Percentiles rank a stretch among this genome's conserved stretches.
Evolutionary conservation across 2,113 vertebrate genomes (phyloP).

Genomic region (Planiliza haematocheilus): DNA sequence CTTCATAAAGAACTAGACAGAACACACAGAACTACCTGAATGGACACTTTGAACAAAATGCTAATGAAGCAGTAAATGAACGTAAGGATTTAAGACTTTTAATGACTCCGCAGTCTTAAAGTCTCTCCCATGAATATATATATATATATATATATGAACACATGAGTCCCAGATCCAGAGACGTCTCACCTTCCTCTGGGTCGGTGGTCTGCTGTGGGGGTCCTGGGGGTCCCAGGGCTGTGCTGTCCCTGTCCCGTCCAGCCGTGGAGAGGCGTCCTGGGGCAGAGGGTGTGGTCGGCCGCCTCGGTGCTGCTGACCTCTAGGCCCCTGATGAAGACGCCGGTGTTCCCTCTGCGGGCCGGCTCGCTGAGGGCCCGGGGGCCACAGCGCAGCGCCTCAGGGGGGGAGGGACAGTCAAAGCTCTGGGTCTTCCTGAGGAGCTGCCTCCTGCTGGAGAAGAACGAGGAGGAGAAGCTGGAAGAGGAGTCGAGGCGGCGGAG

Average conservation of each 20-base stretch:
- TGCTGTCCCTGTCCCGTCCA: neutral
- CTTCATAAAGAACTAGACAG: too few species aligned
- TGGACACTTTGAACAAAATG: too few species aligned
- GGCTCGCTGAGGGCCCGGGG: constrained; percentile 53
- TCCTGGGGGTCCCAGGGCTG: constrained; percentile 10
- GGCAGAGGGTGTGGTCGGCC: constrained; percentile 28
- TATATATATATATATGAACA: too few species aligned
- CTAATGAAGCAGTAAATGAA: rapidly evolving
- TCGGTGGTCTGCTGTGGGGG: neutral
- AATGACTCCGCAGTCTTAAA: too few species aligned
- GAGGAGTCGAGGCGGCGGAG: neutral
- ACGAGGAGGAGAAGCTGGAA: neutral
- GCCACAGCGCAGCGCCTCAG: neutral
- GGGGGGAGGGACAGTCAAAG: constrained; percentile 63
- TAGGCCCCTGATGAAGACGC: constrained; percentile 75
- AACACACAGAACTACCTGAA: too few species aligned
- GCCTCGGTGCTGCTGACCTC: constrained; percentile 73
- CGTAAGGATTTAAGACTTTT: too few species aligned
- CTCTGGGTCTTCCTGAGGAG: constrained; percentile 72
- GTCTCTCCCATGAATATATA: too few species aligned
- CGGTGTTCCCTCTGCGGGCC: constrained; percentile 61
- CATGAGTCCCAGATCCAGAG: too few species aligned
- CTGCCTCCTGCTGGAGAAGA: constrained; percentile 42
- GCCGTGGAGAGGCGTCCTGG: constrained; percentile 41
- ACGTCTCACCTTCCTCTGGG: constrained; percentile 64